phyloP scores from a whole-genome alignment of 2,888 invertebrate species.

The Mesorhabditis spiculigera region DNA sequence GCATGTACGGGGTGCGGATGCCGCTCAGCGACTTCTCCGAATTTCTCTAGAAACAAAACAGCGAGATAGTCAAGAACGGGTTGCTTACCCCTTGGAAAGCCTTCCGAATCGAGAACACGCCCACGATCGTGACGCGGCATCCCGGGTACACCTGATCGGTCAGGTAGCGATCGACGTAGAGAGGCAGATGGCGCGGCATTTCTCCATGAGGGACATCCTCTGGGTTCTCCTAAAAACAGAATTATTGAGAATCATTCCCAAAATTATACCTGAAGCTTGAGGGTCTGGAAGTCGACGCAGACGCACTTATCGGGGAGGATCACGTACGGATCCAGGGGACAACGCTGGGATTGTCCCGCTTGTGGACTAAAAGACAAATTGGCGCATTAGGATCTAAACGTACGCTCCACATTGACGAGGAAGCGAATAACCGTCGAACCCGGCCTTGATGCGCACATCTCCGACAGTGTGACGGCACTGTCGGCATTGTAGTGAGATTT shows the following conservation, averaged over 20 bases:
- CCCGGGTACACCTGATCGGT: slow-evolving; percentile 69
- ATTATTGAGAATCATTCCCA: slow-evolving; percentile 21
- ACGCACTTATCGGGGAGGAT: slow-evolving; percentile 95
- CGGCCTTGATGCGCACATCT: slow-evolving; percentile 85
- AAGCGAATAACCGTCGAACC: slow-evolving; percentile 89
- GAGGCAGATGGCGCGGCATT: slow-evolving; percentile 88
- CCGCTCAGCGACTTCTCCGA: slow-evolving; percentile 70
- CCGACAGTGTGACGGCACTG: slow-evolving; percentile 82
- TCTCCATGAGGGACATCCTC: slow-evolving; percentile 94
- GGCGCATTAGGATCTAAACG: slow-evolving; percentile 59
- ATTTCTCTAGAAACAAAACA: slow-evolving; percentile 23
- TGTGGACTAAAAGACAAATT: slow-evolving; percentile 71
- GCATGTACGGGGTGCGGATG: slow-evolving; percentile 86
- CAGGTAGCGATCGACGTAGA: slow-evolving; percentile 81
- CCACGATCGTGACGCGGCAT: slow-evolving; percentile 80
- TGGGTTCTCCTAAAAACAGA: slow-evolving; percentile 76
- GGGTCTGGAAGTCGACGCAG: slow-evolving; percentile 93
- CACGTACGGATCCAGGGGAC: slow-evolving; percentile 94
- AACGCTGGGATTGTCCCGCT: slow-evolving; percentile 79
- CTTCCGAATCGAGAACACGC: slow-evolving; percentile 94
- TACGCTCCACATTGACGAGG: slow-evolving; percentile 90
- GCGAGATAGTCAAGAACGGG: neutral
- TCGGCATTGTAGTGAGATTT: slow-evolving; percentile 89
- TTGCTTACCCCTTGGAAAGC: slow-evolving; percentile 58
- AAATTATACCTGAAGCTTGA: slow-evolving; percentile 66